These are phyloP conservation scores for Apantesis nais DNA, from an alignment of 2,888 invertebrate species.

Conservation along the genomic window DNA sequence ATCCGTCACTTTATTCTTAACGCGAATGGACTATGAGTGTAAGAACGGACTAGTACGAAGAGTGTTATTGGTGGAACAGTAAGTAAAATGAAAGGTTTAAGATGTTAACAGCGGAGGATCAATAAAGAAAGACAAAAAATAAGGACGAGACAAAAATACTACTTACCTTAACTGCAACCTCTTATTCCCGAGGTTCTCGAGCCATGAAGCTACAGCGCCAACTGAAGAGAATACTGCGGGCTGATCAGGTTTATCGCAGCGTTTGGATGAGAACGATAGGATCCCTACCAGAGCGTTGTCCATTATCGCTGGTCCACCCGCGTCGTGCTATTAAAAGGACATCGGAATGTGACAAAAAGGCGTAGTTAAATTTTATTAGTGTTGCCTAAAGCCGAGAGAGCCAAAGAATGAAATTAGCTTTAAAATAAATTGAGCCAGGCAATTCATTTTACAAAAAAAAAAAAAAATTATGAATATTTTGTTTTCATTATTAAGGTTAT, in stretches of 20 bases:
- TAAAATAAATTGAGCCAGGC: too few relatives aligned
- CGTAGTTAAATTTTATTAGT: too few relatives aligned
- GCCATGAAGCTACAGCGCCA: constrained; percentile 64
- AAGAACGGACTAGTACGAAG: background rate
- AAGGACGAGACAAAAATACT: background rate
- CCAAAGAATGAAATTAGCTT: too few relatives aligned
- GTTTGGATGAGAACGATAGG: constrained; percentile 75
- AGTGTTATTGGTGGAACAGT: background rate
- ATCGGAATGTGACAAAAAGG: background rate
- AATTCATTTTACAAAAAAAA: too few relatives aligned
- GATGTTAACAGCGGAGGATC: background rate
- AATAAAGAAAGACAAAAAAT: background rate
- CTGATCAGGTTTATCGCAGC: constrained; percentile 73
- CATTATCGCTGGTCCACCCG: constrained; percentile 76
- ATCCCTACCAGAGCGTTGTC: constrained; percentile 68
- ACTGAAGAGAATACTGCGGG: constrained; percentile 76
- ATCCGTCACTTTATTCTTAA: background rate
- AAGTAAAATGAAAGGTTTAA: background rate
- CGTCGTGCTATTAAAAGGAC: constrained; percentile 67
- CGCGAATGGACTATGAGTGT: background rate
- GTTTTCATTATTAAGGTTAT: too few relatives aligned
- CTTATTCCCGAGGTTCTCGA: constrained; percentile 57
- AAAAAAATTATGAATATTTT: too few relatives aligned
- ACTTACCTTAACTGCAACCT: constrained; percentile 49
- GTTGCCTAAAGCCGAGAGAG: too few relatives aligned